Conservation (phyloP, 2,888 invertebrate species). For the Megalurothrips usitatus region DNA sequence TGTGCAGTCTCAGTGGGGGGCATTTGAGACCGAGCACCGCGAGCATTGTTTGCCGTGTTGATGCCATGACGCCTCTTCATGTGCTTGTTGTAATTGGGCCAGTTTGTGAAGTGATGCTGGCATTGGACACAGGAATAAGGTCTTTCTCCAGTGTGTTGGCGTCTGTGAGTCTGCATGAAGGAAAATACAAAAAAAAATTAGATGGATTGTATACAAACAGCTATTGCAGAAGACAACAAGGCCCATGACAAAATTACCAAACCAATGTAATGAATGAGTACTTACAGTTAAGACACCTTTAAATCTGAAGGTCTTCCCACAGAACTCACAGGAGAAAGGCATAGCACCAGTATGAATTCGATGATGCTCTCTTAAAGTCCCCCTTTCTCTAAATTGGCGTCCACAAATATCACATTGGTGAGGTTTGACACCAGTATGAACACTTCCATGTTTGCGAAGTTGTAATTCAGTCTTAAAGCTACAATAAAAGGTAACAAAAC, state of each 20-base stretch:
- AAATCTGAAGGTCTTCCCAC: conserved; percentile 69
- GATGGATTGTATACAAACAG: conserved; percentile 27
- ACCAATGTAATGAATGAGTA: conserved; percentile 31
- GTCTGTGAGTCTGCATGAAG: conserved; percentile 56
- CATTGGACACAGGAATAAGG: conserved; percentile 71
- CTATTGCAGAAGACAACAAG: too few species aligned
- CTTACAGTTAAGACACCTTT: conserved; percentile 66
- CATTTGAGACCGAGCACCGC: too few species aligned
- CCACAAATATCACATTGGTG: conserved; percentile 44
- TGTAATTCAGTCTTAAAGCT: conserved; percentile 54
- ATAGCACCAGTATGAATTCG: conserved; percentile 73
- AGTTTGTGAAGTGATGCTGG: conserved; percentile 70
- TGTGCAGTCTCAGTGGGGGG: too few species aligned
- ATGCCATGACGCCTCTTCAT: conserved; percentile 66
- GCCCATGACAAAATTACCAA: conserved; percentile 27
- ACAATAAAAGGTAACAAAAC: background rate
- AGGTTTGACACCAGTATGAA: conserved; percentile 50
- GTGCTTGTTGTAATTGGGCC: conserved; percentile 79
- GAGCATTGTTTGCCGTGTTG: conserved; percentile 34
- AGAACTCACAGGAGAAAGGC: conserved; percentile 71
- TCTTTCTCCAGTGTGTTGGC: conserved; percentile 62
- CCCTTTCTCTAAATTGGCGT: conserved; percentile 60
- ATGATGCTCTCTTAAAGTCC: conserved; percentile 67
- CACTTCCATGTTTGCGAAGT: conserved; percentile 54
- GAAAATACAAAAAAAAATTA: conserved; percentile 28